phyloP scores from a whole-genome alignment of 1,140 invertebrate species.

The Drosophila mauritiana region DNA sequence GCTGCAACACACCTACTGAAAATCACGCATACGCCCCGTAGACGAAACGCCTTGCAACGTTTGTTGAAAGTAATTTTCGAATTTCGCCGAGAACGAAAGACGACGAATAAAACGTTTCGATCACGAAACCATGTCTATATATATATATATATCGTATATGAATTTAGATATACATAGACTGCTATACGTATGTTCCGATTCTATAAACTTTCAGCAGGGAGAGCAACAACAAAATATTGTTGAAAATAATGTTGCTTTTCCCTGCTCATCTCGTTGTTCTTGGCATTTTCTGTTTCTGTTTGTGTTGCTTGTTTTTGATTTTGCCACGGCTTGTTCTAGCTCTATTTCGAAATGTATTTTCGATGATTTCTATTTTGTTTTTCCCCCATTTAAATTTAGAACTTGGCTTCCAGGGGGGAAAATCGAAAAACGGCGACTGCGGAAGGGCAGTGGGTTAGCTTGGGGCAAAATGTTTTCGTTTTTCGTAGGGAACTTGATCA shows the following conservation, averaged over 20 bases:
- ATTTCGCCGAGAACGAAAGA: conserved; percentile 20
- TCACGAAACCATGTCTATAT: conserved; percentile 40
- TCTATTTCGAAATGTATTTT: conserved; percentile 51
- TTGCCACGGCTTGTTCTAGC: neutral
- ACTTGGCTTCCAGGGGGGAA: conserved; percentile 33
- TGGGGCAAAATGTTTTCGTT: neutral
- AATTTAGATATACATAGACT: conserved; percentile 16
- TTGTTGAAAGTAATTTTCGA: conserved; percentile 46
- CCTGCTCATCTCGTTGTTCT: neutral
- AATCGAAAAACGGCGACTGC: neutral
- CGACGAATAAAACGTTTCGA: conserved; percentile 48
- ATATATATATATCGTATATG: conserved; percentile 33
- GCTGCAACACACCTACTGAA: conserved; percentile 45
- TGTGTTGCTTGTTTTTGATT: conserved; percentile 2
- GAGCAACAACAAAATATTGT: conserved; percentile 52
- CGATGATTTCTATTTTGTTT: conserved; percentile 51
- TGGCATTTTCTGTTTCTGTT: neutral
- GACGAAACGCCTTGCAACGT: conserved; percentile 49
- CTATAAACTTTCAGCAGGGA: conserved; percentile 43
- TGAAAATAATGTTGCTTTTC: conserved; percentile 27
- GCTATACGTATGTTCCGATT: conserved; percentile 27
- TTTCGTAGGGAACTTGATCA: conserved; percentile 37
- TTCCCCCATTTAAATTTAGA: conserved; percentile 64
- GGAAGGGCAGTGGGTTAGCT: conserved; percentile 32
- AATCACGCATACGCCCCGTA: conserved; percentile 26